These are phyloP conservation scores for Amorpha juglandis DNA, from an alignment of 2,888 invertebrate species.

Conservation along the genomic window DNA sequence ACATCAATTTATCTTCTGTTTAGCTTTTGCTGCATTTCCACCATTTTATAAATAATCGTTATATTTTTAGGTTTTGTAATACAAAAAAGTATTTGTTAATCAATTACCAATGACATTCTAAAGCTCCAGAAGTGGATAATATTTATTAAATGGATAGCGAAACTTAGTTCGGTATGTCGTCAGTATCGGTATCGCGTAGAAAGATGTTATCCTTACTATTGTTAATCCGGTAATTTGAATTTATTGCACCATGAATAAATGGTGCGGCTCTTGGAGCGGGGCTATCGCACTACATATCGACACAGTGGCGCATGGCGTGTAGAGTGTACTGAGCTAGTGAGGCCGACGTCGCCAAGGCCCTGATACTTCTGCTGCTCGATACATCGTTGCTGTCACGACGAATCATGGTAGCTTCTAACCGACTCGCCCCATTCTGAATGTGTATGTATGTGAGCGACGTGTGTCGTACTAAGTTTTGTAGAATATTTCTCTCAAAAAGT, in stretches of 20 bases:
- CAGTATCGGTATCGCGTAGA: conserved; percentile 62
- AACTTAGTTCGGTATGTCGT: conserved; percentile 51
- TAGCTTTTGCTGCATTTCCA: too few relatives aligned
- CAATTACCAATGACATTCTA: neutral
- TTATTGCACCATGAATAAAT: conserved; percentile 83
- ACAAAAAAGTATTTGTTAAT: too few relatives aligned
- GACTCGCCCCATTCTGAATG: neutral
- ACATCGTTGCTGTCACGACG: conserved; percentile 25
- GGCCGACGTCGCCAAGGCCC: conserved; percentile 40
- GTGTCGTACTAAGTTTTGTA: too few relatives aligned
- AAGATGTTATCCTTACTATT: conserved; percentile 81
- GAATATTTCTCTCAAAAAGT: too few relatives aligned
- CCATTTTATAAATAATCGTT: too few relatives aligned
- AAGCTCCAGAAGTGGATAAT: conserved; percentile 24
- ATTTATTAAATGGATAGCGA: conserved; percentile 52
- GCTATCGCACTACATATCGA: conserved; percentile 77
- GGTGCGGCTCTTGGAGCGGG: conserved; percentile 65
- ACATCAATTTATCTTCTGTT: too few relatives aligned
- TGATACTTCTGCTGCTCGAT: conserved; percentile 25
- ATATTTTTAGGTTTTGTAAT: too few relatives aligned
- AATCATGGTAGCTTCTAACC: too few relatives aligned
- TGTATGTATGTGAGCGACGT: neutral
- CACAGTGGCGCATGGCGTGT: conserved; percentile 61
- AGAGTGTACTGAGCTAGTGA: conserved; percentile 51
- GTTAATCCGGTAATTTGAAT: conserved; percentile 85